phyloP scores from a whole-genome alignment of 1,140 invertebrate species.

The Drosophila repleta region DNA sequence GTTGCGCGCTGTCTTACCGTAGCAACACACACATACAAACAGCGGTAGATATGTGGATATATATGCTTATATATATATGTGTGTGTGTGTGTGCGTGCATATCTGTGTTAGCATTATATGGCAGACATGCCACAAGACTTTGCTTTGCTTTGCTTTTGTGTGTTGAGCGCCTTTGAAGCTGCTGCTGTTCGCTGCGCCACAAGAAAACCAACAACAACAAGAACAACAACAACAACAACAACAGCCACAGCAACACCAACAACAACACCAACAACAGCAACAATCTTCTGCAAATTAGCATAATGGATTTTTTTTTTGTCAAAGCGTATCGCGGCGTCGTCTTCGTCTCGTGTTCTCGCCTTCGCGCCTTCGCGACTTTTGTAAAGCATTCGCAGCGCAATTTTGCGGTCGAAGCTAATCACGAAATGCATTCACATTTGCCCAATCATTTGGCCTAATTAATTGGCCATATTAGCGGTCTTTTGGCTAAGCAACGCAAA shows the following conservation, averaged over 20 bases:
- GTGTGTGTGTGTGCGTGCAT: conserved; percentile 20
- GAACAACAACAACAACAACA: conserved; percentile 34
- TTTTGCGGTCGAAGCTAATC: conserved; percentile 72
- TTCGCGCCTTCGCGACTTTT: conserved; percentile 53
- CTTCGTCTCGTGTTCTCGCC: conserved; percentile 21
- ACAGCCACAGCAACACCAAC: conserved; percentile 21
- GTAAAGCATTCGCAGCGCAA: conserved; percentile 49
- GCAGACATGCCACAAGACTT: conserved; percentile 58
- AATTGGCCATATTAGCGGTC: conserved; percentile 56
- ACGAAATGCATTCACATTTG: conserved; percentile 79
- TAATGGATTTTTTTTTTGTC: conserved; percentile 80
- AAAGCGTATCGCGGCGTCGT: conserved; percentile 45
- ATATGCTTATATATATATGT: conserved; percentile 6
- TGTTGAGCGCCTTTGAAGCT: conserved; percentile 72
- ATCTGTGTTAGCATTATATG: conserved; percentile 53
- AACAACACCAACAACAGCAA: conserved; percentile 43
- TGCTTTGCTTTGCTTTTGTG: conserved; percentile 61
- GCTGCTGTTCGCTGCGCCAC: conserved; percentile 20
- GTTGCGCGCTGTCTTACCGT: conserved; percentile 46
- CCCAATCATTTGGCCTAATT: conserved; percentile 78
- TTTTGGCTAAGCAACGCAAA: conserved; percentile 36
- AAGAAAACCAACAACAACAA: conserved; percentile 41
- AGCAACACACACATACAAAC: not conserved
- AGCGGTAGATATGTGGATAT: not conserved
- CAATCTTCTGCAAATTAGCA: conserved; percentile 74